phyloP scores from a whole-genome alignment of 1,140 invertebrate species.

The Penaeus indicus region DNA sequence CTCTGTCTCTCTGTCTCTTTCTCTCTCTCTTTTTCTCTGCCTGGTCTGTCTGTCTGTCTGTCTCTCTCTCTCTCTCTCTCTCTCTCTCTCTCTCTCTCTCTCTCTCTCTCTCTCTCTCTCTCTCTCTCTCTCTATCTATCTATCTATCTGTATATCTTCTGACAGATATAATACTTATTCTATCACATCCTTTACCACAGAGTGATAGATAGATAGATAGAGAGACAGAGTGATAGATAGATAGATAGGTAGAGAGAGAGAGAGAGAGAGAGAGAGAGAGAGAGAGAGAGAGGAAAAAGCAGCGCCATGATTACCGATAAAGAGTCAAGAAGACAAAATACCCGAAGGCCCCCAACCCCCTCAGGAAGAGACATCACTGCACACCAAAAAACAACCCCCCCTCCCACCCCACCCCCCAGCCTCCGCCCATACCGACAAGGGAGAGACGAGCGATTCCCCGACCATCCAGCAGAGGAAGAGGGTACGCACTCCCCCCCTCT shows the following conservation, averaged over 20 bases:
- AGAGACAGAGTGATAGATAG: neutral
- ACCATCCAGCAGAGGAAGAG: neutral
- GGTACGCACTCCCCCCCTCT: neutral
- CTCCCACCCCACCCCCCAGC: no score
- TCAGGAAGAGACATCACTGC: no score
- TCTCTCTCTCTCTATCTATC: constrained; percentile 15
- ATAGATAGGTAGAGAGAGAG: neutral
- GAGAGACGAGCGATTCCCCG: neutral
- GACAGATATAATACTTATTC: neutral
- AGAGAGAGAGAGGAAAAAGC: neutral
- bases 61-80: neutral
- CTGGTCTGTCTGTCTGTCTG: no score
- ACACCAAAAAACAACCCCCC: no score
- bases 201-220: neutral
- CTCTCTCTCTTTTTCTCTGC: neutral
- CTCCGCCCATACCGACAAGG: no score
- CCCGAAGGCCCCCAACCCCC: no score
- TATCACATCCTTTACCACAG: no score
- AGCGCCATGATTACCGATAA: no score
- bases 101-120: constrained; percentile 33
- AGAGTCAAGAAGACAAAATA: no score
- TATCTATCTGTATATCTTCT: neutral
- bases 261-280: neutral
- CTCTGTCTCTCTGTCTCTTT: neutral
- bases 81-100: neutral